These are phyloP conservation scores for Mnemiopsis leidyi DNA, from an alignment of 37 sponge, comb jelly and placozoan species.

Conservation along the genomic window DNA sequence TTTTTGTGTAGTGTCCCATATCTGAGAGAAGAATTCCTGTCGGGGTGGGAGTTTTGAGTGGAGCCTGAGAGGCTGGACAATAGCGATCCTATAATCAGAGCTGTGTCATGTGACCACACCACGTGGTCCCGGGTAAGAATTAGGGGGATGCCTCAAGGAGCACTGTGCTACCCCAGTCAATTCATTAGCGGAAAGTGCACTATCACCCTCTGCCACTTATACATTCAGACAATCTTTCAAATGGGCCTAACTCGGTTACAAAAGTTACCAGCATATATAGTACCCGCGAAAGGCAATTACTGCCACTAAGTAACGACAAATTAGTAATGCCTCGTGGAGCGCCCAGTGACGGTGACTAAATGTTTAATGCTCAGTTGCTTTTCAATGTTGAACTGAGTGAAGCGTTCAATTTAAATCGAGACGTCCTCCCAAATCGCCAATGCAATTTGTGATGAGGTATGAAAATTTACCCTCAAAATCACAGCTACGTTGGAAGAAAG, in stretches of 20 bases:
- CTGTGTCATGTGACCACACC: too few relatives aligned
- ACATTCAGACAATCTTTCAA: background rate
- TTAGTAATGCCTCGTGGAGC: background rate
- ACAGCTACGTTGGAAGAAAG: too few relatives aligned
- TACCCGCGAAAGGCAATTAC: background rate
- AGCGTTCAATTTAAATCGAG: background rate
- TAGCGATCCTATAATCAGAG: background rate
- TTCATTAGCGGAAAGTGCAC: background rate
- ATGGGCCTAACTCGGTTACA: background rate
- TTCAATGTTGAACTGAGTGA: background rate
- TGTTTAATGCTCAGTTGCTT: background rate
- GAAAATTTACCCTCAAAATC: background rate
- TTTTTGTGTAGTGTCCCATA: too few relatives aligned
- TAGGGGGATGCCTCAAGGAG: background rate
- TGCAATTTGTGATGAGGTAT: background rate
- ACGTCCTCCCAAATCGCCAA: background rate
- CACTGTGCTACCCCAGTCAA: background rate
- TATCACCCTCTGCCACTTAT: background rate
- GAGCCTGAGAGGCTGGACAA: background rate
- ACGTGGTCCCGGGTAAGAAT: background rate
- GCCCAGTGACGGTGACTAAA: background rate
- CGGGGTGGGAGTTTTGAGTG: background rate
- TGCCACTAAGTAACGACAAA: background rate
- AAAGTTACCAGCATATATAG: background rate
- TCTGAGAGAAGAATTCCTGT: background rate